These are phyloP conservation scores for Andrena fulva DNA, from an alignment of 2,888 invertebrate genomes.

Conservation along the genomic window DNA sequence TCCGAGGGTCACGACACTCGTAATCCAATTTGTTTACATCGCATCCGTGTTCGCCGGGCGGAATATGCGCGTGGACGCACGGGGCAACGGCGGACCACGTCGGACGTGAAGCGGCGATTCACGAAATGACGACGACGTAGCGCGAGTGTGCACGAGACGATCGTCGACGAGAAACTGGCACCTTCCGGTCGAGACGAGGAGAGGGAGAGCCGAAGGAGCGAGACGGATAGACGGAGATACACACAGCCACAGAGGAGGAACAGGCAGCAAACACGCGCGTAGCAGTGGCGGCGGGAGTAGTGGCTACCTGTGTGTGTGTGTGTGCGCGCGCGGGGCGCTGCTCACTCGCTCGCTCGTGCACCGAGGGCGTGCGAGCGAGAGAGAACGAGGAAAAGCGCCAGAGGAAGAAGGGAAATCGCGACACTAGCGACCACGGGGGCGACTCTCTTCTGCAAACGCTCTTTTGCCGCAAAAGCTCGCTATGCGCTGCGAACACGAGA, in stretches of 20 bases:
- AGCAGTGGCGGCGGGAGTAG: slow-evolving; percentile 13
- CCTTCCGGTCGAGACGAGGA: slow-evolving; percentile 81
- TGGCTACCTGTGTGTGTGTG: slow-evolving; percentile 12
- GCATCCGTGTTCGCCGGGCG: background rate
- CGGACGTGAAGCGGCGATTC: slow-evolving; percentile 34
- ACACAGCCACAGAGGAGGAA: slow-evolving; percentile 4
- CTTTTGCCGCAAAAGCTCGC: slow-evolving; percentile 76
- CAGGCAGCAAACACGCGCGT: slow-evolving; percentile 2
- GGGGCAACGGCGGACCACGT: background rate
- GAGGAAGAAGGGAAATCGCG: slow-evolving; percentile 68
- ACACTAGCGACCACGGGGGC: slow-evolving; percentile 73
- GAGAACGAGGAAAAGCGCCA: slow-evolving; percentile 49
- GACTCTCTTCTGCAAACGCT: slow-evolving; percentile 64
- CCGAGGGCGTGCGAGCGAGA: slow-evolving; percentile 45
- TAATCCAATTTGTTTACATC: slow-evolving; percentile 51
- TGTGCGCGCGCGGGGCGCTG: slow-evolving; percentile 11
- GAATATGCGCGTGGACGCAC: background rate
- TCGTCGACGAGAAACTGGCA: slow-evolving; percentile 83
- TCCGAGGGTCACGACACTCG: slow-evolving; percentile 19
- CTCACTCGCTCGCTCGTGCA: slow-evolving; percentile 18
- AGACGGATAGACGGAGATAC: slow-evolving; percentile 53
- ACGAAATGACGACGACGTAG: slow-evolving; percentile 48
- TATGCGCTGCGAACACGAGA: slow-evolving; percentile 43
- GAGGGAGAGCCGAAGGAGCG: slow-evolving; percentile 61
- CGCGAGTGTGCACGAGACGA: slow-evolving; percentile 77